These are phyloP conservation scores for Orthonyx spaldingii DNA, from an alignment of 2,113 vertebrate species.

Conservation along the genomic window DNA sequence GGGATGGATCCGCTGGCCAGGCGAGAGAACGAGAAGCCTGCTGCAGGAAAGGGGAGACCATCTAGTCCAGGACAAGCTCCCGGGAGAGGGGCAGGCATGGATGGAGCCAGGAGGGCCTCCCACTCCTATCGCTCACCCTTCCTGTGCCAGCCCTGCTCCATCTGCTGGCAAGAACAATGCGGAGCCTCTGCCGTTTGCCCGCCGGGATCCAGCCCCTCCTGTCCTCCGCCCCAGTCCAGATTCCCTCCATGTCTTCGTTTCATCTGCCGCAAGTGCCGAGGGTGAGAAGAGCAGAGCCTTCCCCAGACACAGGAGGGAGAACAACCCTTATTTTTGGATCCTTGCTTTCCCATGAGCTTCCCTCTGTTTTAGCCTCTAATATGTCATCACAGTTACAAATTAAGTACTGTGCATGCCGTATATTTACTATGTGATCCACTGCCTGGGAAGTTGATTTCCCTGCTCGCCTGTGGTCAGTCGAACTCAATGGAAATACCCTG, in stretches of 20 bases:
- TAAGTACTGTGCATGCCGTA: accelerated
- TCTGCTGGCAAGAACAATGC: neutral
- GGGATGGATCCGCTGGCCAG: neutral
- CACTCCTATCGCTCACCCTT: neutral
- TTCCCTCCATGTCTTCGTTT: neutral
- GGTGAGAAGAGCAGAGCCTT: neutral
- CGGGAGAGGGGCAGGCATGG: neutral
- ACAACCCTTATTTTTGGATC: neutral
- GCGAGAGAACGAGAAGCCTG: neutral
- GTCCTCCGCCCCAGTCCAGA: neutral
- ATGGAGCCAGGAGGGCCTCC: neutral
- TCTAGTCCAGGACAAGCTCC: neutral
- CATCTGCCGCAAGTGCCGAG: neutral
- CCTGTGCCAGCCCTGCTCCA: constrained; percentile 27
- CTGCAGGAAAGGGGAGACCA: neutral
- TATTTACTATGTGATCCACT: neutral
- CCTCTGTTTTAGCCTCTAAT: neutral
- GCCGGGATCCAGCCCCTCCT: neutral
- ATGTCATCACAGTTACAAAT: neutral
- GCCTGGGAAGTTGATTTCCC: neutral
- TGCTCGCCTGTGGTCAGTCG: neutral
- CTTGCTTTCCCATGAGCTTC: neutral
- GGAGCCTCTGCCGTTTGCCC: neutral
- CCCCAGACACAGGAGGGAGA: neutral
- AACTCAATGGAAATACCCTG: neutral